These are phyloP conservation scores for Eristalis intricaria DNA, from an alignment of 2,888 invertebrate genomes.

Conservation along the genomic window DNA sequence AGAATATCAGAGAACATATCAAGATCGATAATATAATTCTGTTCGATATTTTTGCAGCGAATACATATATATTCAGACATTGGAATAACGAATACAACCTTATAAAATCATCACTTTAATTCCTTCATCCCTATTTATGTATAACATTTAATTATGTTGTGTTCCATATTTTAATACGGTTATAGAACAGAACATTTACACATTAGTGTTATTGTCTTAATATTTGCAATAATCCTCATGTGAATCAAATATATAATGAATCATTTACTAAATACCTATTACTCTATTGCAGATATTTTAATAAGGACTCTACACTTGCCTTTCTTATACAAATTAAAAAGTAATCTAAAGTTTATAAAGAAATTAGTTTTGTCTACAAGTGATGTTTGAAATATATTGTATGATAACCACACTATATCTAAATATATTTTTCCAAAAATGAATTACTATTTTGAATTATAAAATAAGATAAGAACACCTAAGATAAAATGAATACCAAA, in stretches of 20 bases:
- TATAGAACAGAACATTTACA: no score
- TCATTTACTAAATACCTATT: background rate
- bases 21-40: no score
- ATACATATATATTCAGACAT: no score
- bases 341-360: background rate
- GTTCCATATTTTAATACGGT: no score
- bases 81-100: no score
- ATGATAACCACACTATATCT: background rate
- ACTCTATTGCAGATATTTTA: conserved; percentile 2
- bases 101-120: no score
- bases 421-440: background rate
- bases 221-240: no score
- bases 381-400: background rate
- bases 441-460: background rate
- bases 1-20: no score
- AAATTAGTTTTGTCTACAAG: background rate
- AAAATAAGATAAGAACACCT: background rate
- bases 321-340: background rate
- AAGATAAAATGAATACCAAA: background rate
- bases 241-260: background rate
- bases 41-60: no score
- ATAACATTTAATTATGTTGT: no score
- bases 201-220: no score
- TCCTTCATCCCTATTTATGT: no score
- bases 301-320: background rate